A percentile compares a stretch with the other conserved stretches of the same genome.
phyloP scores from a whole-genome alignment of 2,113 vertebrate genomes.

The Syrrhaptes paradoxus region DNA sequence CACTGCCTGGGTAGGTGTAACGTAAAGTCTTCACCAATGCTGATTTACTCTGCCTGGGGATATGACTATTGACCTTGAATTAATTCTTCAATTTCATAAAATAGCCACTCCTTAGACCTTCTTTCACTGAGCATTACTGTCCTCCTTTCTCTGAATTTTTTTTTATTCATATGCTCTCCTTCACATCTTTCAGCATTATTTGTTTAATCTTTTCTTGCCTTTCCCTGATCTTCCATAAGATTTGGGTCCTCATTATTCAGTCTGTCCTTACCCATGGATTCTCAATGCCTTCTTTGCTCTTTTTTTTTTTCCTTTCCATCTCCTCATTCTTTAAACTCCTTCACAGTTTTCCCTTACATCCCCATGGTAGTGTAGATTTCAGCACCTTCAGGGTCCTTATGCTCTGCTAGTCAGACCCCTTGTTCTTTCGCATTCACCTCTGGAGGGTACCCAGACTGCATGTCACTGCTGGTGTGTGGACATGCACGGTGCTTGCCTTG shows the following conservation, averaged over 20 bases:
- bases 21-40: background rate
- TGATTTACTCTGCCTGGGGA: background rate
- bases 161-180: background rate
- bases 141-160: background rate
- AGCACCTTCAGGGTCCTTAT: background rate
- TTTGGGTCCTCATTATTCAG: background rate
- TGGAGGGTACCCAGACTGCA: background rate
- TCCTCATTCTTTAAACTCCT: background rate
- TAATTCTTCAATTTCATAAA: background rate
- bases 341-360: background rate
- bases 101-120: background rate
- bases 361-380: background rate
- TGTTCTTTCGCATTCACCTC: background rate
- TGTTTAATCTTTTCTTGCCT: background rate
- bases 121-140: background rate
- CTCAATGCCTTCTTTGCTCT: background rate
- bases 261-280: background rate
- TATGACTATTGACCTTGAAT: background rate
- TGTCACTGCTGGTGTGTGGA: accelerated
- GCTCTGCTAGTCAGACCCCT: background rate
- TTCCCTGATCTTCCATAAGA: background rate
- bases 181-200: background rate
- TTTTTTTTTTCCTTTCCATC: background rate
- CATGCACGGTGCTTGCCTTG: background rate
- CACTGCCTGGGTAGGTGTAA: background rate